Conservation (phyloP, 2,888 invertebrate species). For the Ormyrus labotus region DNA sequence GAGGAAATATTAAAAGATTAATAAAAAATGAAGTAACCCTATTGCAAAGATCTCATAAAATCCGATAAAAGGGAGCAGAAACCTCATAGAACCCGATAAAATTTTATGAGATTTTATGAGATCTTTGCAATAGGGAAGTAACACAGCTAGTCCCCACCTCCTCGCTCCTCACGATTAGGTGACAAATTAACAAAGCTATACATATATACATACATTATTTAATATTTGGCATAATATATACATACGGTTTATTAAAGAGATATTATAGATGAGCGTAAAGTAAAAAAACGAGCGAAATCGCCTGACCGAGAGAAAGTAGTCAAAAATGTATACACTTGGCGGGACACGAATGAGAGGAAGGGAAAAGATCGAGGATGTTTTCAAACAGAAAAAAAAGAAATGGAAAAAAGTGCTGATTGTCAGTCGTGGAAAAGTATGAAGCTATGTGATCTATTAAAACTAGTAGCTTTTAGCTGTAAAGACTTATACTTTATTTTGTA, state of each 20-base stretch:
- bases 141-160: slow-evolving; percentile 59
- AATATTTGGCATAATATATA: slow-evolving; percentile 71
- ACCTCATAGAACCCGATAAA: too few species aligned
- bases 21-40: slow-evolving; percentile 60
- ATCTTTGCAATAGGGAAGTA: too few species aligned
- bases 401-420: slow-evolving; percentile 25
- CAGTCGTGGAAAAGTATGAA: slow-evolving; percentile 70
- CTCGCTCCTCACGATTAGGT: slow-evolving; percentile 66
- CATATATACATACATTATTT: slow-evolving; percentile 68
- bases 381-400: slow-evolving; percentile 57
- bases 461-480: slow-evolving; percentile 76
- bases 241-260: slow-evolving; percentile 58
- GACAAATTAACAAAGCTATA: slow-evolving; percentile 69
- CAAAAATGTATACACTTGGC: slow-evolving; percentile 56
- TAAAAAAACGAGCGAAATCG: slow-evolving; percentile 32
- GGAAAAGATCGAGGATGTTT: slow-evolving; percentile 20
- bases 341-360: slow-evolving; percentile 52
- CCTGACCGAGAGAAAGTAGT: slow-evolving; percentile 62
- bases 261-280: slow-evolving; percentile 51
- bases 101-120: too few species aligned
- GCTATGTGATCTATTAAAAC: slow-evolving; percentile 75
- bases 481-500: slow-evolving; percentile 76
- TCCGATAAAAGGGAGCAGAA: too few species aligned
- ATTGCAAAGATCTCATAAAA: too few species aligned
- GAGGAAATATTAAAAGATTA: slow-evolving; percentile 58